Percentiles rank a stretch among this genome's conserved stretches.
phyloP scores from a whole-genome alignment of 2,113 vertebrate species.

The Tyto alba region DNA sequence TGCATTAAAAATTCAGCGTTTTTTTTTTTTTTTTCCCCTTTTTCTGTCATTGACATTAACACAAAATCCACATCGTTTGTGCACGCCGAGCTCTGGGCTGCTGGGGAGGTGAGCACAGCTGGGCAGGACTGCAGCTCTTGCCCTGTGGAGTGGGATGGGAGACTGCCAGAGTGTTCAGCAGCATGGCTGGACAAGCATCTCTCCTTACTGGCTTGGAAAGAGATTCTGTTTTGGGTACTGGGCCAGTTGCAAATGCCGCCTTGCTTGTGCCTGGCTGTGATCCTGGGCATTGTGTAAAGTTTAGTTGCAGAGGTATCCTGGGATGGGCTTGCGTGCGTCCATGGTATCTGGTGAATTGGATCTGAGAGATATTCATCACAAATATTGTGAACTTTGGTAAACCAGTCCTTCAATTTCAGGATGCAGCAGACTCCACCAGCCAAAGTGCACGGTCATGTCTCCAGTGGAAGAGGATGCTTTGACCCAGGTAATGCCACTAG shows the following conservation, averaged over 20 bases:
- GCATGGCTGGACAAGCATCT: fast-evolving
- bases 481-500: background rate
- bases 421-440: background rate
- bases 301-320: background rate
- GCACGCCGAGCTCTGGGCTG: background rate
- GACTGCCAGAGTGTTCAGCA: background rate
- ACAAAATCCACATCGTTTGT: fast-evolving
- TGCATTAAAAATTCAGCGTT: background rate
- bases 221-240: background rate
- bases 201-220: background rate
- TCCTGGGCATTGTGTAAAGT: background rate
- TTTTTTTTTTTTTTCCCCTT: background rate
- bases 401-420: background rate
- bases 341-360: fast-evolving
- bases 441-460: background rate
- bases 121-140: background rate
- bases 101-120: background rate
- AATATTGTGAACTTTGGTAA: background rate
- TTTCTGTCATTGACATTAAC: background rate
- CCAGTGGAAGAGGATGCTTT: background rate
- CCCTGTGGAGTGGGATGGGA: background rate
- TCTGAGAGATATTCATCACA: background rate
- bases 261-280: background rate
- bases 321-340: background rate
- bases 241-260: background rate